Evolutionary conservation across 2,113 vertebrate species (phyloP).

Genomic region (Notarius quadriscutis): DNA sequence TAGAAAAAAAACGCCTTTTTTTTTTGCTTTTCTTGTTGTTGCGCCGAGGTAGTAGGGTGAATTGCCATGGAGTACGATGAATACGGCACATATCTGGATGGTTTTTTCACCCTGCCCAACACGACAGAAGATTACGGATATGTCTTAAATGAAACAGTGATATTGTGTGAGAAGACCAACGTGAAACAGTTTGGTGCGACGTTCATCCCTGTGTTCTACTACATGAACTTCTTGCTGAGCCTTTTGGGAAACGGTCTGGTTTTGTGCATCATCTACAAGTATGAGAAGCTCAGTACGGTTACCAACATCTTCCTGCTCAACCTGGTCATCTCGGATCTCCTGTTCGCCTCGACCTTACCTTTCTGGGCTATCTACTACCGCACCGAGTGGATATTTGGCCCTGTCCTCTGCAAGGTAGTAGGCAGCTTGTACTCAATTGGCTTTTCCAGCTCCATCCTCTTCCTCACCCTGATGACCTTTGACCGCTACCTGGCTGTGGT

Average conservation of each 20-base stretch:
- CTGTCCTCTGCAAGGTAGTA: conserved; percentile 69
- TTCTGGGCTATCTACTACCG: conserved; percentile 71
- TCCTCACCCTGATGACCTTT: conserved; percentile 77
- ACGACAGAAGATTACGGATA: background rate
- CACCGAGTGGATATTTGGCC: conserved; percentile 74
- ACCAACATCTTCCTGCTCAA: conserved; percentile 79
- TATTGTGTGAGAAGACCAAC: conserved; percentile 33
- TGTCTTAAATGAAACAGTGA: background rate
- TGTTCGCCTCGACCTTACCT: conserved; percentile 73
- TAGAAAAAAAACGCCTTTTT: background rate
- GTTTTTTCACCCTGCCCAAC: background rate
- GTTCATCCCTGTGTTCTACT: conserved; percentile 70
- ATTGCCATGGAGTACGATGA: background rate
- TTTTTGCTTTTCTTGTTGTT: background rate
- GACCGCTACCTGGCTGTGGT: conserved; percentile 78
- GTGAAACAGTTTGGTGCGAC: conserved; percentile 62
- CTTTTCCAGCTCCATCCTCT: conserved; percentile 79
- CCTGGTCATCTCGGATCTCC: conserved; percentile 73
- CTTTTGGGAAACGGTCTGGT: conserved; percentile 73
- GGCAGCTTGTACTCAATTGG: conserved; percentile 70
- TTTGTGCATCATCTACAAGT: conserved; percentile 71
- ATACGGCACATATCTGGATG: background rate
- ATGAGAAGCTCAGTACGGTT: conserved; percentile 71
- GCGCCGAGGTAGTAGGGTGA: fast-evolving
- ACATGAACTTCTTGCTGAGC: conserved; percentile 70